A percentile compares a stretch with the other conserved stretches of the same genome.
Conservation (phyloP, 2,797 vertebrate genomes). For the Leptatherina wallacei region DNA sequence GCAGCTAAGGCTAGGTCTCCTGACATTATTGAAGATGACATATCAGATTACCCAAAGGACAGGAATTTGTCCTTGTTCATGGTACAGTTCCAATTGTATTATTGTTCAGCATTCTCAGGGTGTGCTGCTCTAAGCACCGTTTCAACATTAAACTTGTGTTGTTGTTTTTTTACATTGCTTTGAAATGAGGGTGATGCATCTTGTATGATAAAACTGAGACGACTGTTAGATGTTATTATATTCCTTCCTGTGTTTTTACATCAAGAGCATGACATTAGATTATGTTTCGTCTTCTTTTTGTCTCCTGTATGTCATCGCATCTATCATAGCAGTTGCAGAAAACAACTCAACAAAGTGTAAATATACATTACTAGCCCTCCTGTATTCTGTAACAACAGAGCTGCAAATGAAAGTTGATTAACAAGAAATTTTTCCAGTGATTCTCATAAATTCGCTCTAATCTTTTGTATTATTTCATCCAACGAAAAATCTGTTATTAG, state of each 20-base stretch:
- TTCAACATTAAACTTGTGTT: constrained; percentile 10
- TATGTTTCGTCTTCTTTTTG: background rate
- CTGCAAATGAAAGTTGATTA: background rate
- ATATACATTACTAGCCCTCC: background rate
- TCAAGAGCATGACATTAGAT: background rate
- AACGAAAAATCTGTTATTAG: too few species aligned
- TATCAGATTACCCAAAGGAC: constrained; percentile 90
- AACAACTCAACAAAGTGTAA: constrained; percentile 4
- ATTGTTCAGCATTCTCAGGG: constrained; percentile 35
- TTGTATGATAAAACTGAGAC: constrained; percentile 7
- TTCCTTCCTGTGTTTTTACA: background rate
- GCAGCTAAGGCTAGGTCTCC: constrained; percentile 74
- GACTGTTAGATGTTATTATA: background rate
- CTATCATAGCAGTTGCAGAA: background rate
- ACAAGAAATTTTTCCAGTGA: too few species aligned
- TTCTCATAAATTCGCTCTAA: too few species aligned
- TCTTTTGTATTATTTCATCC: too few species aligned
- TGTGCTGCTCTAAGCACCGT: constrained; percentile 15
- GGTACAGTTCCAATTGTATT: constrained; percentile 76
- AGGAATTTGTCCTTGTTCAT: constrained; percentile 90
- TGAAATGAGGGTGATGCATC: background rate
- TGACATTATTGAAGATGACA: constrained; percentile 85
- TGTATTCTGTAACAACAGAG: too few species aligned
- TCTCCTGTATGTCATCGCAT: background rate
- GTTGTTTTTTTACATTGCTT: background rate